These are phyloP conservation scores for Sterrhoptilus dennistouni DNA, from an alignment of 2,113 vertebrate species.

Conservation along the genomic window DNA sequence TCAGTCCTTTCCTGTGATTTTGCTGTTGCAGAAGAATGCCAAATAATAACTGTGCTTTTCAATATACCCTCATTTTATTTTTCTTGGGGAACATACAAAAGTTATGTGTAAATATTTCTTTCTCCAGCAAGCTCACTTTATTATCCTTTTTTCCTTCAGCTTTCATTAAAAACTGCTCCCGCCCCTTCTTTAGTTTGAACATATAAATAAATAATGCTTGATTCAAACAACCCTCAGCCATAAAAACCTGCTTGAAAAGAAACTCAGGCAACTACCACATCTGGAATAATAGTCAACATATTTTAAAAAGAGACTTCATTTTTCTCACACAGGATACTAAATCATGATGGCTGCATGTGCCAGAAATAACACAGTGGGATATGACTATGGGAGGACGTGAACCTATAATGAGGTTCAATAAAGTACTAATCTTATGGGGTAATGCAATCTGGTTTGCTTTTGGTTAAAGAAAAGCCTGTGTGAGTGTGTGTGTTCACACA, in stretches of 20 bases:
- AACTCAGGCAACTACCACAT: slow-evolving; percentile 66
- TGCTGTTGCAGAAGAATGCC: slow-evolving; percentile 28
- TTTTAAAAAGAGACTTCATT: slow-evolving; percentile 56
- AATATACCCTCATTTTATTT: slow-evolving; percentile 5
- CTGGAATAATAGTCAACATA: slow-evolving; percentile 69
- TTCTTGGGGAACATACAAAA: slow-evolving; percentile 43
- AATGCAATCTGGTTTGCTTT: slow-evolving; percentile 65
- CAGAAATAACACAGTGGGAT: slow-evolving; percentile 67
- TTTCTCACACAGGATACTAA: slow-evolving; percentile 65
- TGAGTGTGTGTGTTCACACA: not conserved
- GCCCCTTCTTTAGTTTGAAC: slow-evolving; percentile 7
- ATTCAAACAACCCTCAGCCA: slow-evolving; percentile 49
- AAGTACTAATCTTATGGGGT: slow-evolving; percentile 53
- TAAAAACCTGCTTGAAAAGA: slow-evolving; percentile 63
- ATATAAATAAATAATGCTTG: slow-evolving; percentile 66
- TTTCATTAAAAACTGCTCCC: slow-evolving; percentile 62
- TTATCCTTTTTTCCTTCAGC: slow-evolving; percentile 54
- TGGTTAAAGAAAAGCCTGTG: not conserved
- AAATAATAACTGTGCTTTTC: slow-evolving; percentile 32
- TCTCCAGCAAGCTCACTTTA: slow-evolving; percentile 48
- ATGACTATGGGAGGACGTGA: slow-evolving; percentile 58
- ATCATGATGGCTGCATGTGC: slow-evolving; percentile 41
- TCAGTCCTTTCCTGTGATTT: slow-evolving; percentile 30
- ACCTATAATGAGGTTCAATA: slow-evolving; percentile 57
- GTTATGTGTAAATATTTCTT: slow-evolving; percentile 60